These are phyloP conservation scores for Oryzias melastigma DNA, from an alignment of 2,113 vertebrate genomes.

Conservation along the genomic window DNA sequence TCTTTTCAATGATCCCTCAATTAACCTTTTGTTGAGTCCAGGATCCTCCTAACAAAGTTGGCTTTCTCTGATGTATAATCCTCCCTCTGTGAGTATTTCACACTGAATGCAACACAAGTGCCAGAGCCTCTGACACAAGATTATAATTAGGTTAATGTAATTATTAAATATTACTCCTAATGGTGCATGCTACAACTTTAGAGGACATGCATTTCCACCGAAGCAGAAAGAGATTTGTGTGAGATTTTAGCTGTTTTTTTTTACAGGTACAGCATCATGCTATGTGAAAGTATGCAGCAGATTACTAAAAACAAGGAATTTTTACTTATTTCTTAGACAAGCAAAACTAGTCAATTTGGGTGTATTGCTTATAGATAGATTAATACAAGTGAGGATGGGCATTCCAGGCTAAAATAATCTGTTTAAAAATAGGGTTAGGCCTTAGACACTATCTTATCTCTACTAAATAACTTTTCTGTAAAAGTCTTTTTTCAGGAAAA, in stretches of 20 bases:
- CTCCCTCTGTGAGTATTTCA: constrained; percentile 5
- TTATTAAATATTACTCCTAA: constrained; percentile 57
- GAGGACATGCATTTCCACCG: constrained; percentile 65
- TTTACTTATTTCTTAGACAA: constrained; percentile 7
- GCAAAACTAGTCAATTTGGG: constrained; percentile 9
- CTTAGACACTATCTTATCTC: neutral
- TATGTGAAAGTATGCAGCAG: constrained; percentile 45
- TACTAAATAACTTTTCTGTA: neutral
- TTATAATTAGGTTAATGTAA: constrained; percentile 49
- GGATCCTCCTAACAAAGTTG: neutral
- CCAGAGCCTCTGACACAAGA: constrained; percentile 45
- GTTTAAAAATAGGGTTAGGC: neutral
- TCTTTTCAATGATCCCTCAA: neutral
- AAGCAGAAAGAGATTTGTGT: constrained; percentile 49
- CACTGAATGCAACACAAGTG: constrained; percentile 3
- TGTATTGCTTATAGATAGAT: constrained; percentile 4
- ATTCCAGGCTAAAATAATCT: neutral
- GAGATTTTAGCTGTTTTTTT: neutral
- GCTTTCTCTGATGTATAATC: neutral
- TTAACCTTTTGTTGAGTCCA: neutral
- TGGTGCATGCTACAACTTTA: constrained; percentile 69
- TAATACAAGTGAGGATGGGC: neutral
- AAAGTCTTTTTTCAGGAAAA: too few species aligned
- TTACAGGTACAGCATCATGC: constrained; percentile 17
- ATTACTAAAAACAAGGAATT: neutral